Conservation (phyloP, 2,797 vertebrate species). For the Philypnodon macrostomus region DNA sequence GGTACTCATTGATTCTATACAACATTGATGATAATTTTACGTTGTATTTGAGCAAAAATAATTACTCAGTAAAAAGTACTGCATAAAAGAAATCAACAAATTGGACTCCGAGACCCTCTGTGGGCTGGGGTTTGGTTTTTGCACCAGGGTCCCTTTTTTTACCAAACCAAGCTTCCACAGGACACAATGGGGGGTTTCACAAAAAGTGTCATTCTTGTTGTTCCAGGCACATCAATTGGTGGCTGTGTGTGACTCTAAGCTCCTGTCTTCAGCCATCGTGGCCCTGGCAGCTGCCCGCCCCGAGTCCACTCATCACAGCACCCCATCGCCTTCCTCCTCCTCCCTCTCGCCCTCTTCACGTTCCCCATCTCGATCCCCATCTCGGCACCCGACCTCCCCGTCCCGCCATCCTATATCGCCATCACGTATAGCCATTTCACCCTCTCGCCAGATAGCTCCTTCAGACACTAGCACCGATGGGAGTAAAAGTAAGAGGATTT, state of each 20-base stretch:
- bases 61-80: no score
- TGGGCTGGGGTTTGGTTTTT: no score
- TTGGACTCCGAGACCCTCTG: no score
- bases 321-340: conserved; percentile 80
- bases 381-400: conserved; percentile 56
- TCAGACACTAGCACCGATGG: conserved; percentile 53
- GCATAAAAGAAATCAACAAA: no score
- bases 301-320: conserved; percentile 85
- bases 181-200: no score
- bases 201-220: not conserved
- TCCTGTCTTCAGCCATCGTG: conserved; percentile 90
- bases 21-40: no score
- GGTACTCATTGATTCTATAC: conserved; percentile 73
- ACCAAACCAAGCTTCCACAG: no score
- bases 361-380: conserved; percentile 68
- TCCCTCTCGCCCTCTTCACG: conserved; percentile 69
- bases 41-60: no score
- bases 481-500: conserved; percentile 85
- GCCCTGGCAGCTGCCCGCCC: conserved; percentile 90
- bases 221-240: conserved; percentile 91
- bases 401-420: conserved; percentile 63
- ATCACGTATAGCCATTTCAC: conserved; percentile 55
- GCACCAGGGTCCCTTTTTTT: no score
- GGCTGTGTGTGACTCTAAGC: conserved; percentile 93
- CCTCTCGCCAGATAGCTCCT: conserved; percentile 43